Conservation (phyloP, 2,888 invertebrate species). For the Tupiocoris notatus region DNA sequence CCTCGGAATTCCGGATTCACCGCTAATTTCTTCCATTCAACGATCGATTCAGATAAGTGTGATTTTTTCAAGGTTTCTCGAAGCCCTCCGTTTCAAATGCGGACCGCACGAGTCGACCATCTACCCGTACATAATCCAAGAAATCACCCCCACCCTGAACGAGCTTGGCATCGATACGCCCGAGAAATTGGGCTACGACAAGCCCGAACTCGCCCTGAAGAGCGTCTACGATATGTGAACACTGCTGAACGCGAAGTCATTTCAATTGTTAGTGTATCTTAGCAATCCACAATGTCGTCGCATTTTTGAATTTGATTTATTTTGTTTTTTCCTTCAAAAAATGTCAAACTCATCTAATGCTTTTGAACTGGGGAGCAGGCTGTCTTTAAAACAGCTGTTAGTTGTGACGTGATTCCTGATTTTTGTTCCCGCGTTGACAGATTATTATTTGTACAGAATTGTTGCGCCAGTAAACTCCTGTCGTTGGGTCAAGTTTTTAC, state of each 20-base stretch:
- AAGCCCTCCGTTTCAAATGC: slow-evolving; percentile 87
- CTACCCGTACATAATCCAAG: slow-evolving; percentile 83
- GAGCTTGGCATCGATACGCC: slow-evolving; percentile 92
- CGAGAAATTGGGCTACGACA: slow-evolving; percentile 94
- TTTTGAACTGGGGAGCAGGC: too few relatives aligned
- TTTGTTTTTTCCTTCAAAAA: too few relatives aligned
- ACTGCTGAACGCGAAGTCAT: background rate
- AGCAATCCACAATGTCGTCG: too few relatives aligned
- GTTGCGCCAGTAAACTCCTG: background rate
- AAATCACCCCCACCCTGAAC: slow-evolving; percentile 86
- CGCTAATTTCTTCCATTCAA: too few relatives aligned
- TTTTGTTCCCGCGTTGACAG: background rate
- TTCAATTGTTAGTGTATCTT: background rate
- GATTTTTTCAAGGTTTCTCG: slow-evolving; percentile 73
- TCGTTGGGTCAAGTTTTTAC: too few relatives aligned
- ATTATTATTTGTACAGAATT: background rate
- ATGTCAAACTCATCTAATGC: too few relatives aligned
- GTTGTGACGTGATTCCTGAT: too few relatives aligned
- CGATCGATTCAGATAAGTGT: too few relatives aligned
- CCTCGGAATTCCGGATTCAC: too few relatives aligned
- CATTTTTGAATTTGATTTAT: too few relatives aligned
- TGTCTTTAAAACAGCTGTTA: too few relatives aligned
- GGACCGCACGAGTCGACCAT: slow-evolving; percentile 71
- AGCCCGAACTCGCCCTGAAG: slow-evolving; percentile 87
- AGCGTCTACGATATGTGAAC: slow-evolving; percentile 65